Evolutionary conservation across 2,888 invertebrate genomes (phyloP), one percentile per base, ranked within the genome.

Genomic region (Callyntrura sp.): DNA sequence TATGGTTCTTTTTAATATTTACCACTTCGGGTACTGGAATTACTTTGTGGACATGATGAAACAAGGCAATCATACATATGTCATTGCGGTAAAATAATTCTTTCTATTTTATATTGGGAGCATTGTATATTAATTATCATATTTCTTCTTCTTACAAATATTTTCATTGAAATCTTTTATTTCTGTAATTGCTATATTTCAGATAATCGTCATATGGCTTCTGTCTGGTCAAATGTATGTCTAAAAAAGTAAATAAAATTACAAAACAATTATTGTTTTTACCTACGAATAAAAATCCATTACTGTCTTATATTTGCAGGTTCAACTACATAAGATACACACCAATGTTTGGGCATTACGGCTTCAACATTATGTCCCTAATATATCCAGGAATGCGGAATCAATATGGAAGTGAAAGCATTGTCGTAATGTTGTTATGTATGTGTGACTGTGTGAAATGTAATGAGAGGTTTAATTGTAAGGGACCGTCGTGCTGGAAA

Each of bases 171-270:
- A n/a, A n/a, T n/a, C n/a, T n/a, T n/a, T n/a, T n/a, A n/a, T n/a
- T n/a, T n/a, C n/a, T n/a, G n/a, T n/a, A n/a, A n/a, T n/a, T n/a
- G n/a, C n/a, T n/a, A n/a, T n/a, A n/a, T n/a, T n/a, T n/a, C n/a
- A n/a, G n/a, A n/a, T n/a, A n/a, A n/a, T n/a, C n/a, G 48, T 87
- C 0, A 51, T 87, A 3, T 87, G 81, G 79, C 68, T 87, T 25
- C 12, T 81, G 0, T 88, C 88, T 23, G 88, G 88, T 11, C 81
- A 88, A 70, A 88, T 88, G 88, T 88, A 60, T 82, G 82, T 81
- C 4, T 55, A 23, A 11, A n/a, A n/a, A n/a, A n/a, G n/a, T n/a
- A n/a, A n/a, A n/a, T n/a, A n/a, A n/a, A n/a, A n/a, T n/a, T n/a
- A n/a, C n/a, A n/a, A n/a, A n/a, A n/a, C n/a, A n/a, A 48, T 43